Conservation (phyloP, 1,140 invertebrate species). For the Tenebrio molitor region DNA sequence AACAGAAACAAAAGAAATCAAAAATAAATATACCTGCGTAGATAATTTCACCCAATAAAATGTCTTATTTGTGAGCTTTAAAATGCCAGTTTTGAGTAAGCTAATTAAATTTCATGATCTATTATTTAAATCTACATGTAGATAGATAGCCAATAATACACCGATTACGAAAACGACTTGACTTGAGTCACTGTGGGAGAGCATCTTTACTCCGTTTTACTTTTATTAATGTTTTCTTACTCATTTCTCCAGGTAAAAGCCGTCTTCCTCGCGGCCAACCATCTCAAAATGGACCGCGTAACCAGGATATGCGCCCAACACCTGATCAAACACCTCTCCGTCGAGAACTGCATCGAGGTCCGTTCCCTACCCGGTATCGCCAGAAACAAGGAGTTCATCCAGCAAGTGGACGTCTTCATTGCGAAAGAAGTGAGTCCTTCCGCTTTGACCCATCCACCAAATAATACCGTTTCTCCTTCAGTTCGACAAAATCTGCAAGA, state of each 20-base stretch:
- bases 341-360: slow-evolving; percentile 80
- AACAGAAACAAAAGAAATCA: too few species aligned
- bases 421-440: slow-evolving; percentile 73
- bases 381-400: slow-evolving; percentile 73
- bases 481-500: slow-evolving; percentile 74
- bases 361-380: slow-evolving; percentile 77
- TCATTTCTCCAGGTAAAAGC: slow-evolving; percentile 80
- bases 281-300: slow-evolving; percentile 81
- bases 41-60: too few species aligned
- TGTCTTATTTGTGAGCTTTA: too few species aligned
- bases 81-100: too few species aligned
- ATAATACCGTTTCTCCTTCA: slow-evolving; percentile 59
- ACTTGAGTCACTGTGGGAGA: too few species aligned
- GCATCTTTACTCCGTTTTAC: too few species aligned
- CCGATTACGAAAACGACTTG: too few species aligned
- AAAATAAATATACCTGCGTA: too few species aligned
- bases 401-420: slow-evolving; percentile 80
- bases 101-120: too few species aligned
- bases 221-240: too few species aligned
- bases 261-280: slow-evolving; percentile 81
- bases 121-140: too few species aligned
- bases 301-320: slow-evolving; percentile 79
- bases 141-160: too few species aligned
- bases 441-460: neutral
- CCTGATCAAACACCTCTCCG: slow-evolving; percentile 76